Conservation (phyloP, 2,797 vertebrate genomes). For the Tenualosa thibaudeaui region DNA sequence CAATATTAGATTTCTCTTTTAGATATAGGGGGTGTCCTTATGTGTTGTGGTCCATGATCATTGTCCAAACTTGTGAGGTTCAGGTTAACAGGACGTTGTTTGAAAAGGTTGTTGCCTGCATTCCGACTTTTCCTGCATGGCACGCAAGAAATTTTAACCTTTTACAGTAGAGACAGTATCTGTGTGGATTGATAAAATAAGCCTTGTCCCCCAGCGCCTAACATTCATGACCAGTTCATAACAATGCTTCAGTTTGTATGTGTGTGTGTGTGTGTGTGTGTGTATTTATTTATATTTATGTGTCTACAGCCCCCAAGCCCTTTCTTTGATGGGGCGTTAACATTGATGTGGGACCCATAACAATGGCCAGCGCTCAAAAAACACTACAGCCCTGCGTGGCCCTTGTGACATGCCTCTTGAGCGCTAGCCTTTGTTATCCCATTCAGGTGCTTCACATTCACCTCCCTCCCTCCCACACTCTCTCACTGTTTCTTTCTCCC, state of each 20-base stretch:
- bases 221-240: neutral
- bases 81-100: neutral
- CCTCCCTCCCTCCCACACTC: neutral
- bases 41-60: neutral
- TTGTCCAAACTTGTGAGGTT: neutral
- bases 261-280: constrained; percentile 10
- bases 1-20: neutral
- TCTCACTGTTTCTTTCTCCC: neutral
- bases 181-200: neutral
- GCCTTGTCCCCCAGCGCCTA: too few species aligned
- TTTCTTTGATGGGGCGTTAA: neutral
- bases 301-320: neutral
- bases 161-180: neutral
- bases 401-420: constrained; percentile 18
- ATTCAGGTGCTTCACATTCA: neutral
- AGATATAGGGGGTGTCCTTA: neutral
- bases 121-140: neutral
- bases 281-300: neutral
- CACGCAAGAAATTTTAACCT: neutral
- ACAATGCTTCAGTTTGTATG: neutral
- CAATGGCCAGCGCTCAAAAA: neutral
- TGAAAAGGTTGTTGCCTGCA: neutral
- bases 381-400: neutral
- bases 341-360: neutral
- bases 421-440: neutral